Conservation (phyloP, 1,140 invertebrate species). For the Amphibalanus amphitrite region DNA sequence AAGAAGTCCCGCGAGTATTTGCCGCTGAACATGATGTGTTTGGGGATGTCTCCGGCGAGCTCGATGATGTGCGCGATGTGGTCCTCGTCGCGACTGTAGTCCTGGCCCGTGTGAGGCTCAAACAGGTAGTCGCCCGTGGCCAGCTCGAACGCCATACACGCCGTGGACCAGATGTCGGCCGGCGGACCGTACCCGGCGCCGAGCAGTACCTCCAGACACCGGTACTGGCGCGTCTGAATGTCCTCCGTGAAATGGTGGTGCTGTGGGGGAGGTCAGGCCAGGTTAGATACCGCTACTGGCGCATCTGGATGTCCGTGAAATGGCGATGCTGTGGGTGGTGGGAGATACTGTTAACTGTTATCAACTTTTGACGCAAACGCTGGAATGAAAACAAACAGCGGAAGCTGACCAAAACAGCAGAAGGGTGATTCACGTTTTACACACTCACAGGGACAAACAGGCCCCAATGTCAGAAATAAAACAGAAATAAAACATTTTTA, state of each 20-base stretch:
- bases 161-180: conserved; percentile 60
- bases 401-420: too few relatives aligned
- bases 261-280: too few relatives aligned
- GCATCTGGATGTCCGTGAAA: too few relatives aligned
- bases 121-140: conserved; percentile 98
- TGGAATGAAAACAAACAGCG: too few relatives aligned
- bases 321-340: too few relatives aligned
- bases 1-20: conserved; percentile 87
- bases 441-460: too few relatives aligned
- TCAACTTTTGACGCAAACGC: too few relatives aligned
- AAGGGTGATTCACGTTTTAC: too few relatives aligned
- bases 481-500: too few relatives aligned
- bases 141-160: conserved; percentile 86
- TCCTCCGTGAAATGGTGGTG: conserved; percentile 84
- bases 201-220: conserved; percentile 82
- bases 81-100: conserved; percentile 77
- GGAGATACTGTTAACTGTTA: too few relatives aligned
- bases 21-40: conserved; percentile 68
- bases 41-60: conserved; percentile 84
- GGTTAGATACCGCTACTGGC: too few relatives aligned
- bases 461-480: too few relatives aligned
- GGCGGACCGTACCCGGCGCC: conserved; percentile 50
- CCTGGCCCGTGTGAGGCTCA: conserved; percentile 76
- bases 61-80: conserved; percentile 98
- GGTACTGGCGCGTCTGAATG: conserved; percentile 96